Base-by-base conservation (phyloP, 2,113 vertebrate genomes). In the Ailurus styani region DNA sequence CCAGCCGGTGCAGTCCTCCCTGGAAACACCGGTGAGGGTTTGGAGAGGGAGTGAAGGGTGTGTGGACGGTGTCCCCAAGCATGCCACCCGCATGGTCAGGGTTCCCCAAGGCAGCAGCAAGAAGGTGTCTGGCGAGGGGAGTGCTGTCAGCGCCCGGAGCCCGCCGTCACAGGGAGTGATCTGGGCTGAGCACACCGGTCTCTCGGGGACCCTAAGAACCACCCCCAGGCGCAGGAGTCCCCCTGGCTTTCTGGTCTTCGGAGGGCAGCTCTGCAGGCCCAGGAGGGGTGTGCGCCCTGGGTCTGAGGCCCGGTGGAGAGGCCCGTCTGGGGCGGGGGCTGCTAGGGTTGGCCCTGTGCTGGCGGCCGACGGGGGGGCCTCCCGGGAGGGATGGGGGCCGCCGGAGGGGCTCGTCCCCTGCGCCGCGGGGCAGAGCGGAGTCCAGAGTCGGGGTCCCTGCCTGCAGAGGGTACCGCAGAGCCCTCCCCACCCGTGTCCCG, bases 351-450 rank as follows among this genome's bases (percentile, higher is more conserved):
- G 4, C 66, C 25, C 2, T 13, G 17, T 87, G 85, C 85, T 7
- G 10, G 7, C 1, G 6, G 18, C 52, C 0, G 0, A 31, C n/a
- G n/a, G 66, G 66, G 13, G 29, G 20, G 17, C n/a, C 12, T n/a
- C 31, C 1, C 18, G 0, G 68, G 37, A 25, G 29, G 14, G 54
- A 1, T 3, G 37, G 25, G 25, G 37, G 37, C 21, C 25, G 54
- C 29, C 86, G 17, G 55, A 62, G 73, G 72, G 55, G 54, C 40
- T 45, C 18, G n/a, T 57, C 27, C 4, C 13, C 6, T 23, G 18
- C 21, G 7, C 54, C 55, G n/a, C 20, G 5, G 18, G 52, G 18
- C 68, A 6, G 68, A 42, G 52, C 7, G 37, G 70, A 6, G 15
- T 8, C 12, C 37, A 27, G 57, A 60, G 57, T 10, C 10, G 7